These are phyloP conservation scores for Linnaemya tessellans DNA, from an alignment of 2,888 invertebrate genomes.

Conservation along the genomic window DNA sequence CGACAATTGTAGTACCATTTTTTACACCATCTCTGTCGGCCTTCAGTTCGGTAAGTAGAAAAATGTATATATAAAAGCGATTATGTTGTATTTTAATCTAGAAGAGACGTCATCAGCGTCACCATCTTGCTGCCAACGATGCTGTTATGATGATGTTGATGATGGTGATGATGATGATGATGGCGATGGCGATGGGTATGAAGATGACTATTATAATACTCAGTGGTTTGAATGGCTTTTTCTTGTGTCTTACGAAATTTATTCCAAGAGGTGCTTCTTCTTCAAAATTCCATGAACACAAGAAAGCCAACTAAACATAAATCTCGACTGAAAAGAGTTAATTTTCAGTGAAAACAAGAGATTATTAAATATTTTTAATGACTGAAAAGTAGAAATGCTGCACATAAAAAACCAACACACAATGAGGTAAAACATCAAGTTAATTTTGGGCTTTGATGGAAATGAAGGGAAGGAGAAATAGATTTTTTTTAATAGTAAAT, in stretches of 20 bases:
- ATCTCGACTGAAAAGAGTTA: conserved; percentile 39
- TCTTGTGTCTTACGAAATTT: conserved; percentile 41
- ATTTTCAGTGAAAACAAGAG: conserved; percentile 33
- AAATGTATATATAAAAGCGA: conserved; percentile 33
- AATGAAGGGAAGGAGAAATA: background rate
- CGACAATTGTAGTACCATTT: conserved; percentile 80
- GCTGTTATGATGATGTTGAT: background rate
- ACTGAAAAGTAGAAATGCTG: background rate
- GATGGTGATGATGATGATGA: conserved; percentile 16
- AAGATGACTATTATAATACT: conserved; percentile 32
- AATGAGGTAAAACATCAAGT: background rate
- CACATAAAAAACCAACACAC: background rate
- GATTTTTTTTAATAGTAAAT: too few relatives aligned
- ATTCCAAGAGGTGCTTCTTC: conserved; percentile 27
- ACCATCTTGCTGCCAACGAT: conserved; percentile 26
- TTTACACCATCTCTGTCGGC: conserved; percentile 80
- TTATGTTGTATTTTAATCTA: conserved; percentile 14
- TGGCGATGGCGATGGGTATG: conserved; percentile 2
- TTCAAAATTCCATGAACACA: conserved; percentile 16
- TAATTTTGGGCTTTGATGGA: background rate
- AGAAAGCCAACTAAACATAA: conserved; percentile 40
- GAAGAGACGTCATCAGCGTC: conserved; percentile 20
- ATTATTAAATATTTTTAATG: conserved; percentile 9
- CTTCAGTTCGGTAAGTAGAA: conserved; percentile 78
- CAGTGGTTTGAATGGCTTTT: conserved; percentile 60